Conservation (phyloP, 2,888 invertebrate species). For the Proisotoma minuta region DNA sequence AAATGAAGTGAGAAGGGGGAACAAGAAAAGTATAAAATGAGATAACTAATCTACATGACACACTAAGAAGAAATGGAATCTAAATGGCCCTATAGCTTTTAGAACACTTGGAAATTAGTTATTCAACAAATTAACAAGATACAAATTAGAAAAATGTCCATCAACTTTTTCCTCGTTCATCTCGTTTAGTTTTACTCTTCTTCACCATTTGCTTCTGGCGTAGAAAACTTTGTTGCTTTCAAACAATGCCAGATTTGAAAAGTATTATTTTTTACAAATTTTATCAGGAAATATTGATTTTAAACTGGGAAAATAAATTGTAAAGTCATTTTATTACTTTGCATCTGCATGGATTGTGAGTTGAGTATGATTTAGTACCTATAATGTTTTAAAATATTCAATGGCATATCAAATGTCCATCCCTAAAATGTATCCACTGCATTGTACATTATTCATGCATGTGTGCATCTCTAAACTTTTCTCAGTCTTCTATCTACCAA, state of each 20-base stretch:
- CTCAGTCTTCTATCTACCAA: not conserved
- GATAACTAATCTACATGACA: no score
- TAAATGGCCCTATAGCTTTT: no score
- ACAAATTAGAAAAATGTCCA: constrained; percentile 41
- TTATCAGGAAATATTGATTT: no score
- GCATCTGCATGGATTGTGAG: no score
- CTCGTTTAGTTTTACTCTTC: not conserved
- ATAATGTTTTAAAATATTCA: no score
- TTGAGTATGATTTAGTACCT: no score
- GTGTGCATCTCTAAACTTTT: constrained; percentile 3
- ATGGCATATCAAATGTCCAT: no score
- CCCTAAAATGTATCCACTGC: not conserved
- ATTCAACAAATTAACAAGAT: constrained; percentile 13
- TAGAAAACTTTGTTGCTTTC: not conserved
- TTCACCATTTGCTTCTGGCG: not conserved
- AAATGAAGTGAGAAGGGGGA: not conserved
- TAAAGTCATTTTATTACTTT: no score
- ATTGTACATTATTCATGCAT: constrained; percentile 7
- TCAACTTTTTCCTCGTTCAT: constrained; percentile 22
- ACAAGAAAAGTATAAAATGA: constrained; percentile 4
- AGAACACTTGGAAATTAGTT: not conserved
- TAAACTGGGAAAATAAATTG: no score
- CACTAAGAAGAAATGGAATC: no score
- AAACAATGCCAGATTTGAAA: not conserved
- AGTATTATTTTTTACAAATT: no score